Base-by-base conservation (phyloP, 2,888 invertebrate genomes). In the Adelognathus sp. region DNA sequence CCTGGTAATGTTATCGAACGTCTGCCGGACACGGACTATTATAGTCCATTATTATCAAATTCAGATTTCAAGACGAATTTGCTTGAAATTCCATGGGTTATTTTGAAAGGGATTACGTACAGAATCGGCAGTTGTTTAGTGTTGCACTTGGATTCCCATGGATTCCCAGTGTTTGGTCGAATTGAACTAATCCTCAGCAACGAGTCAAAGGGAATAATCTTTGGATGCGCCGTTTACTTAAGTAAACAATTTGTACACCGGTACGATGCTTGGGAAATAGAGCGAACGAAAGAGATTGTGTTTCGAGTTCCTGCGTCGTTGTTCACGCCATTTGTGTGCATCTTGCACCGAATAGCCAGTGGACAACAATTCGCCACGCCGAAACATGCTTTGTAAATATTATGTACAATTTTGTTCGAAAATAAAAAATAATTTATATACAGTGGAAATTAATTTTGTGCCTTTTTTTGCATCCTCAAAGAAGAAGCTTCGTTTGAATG, bases 321-420 rank as follows among this genome's bases (percentile, higher is more conserved):
- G 6, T 46, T 63, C 11, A 63, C 63, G 9, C 29, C 63, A 46
- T 63, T 63, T 24, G 29, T 24, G n/a, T 63, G 29, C n/a, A 63
- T 63, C 31, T 16, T 44, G 16, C 63, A 44, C 31, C 63, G 63
- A 16, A 44, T 63, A 7, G 63, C 29, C 27, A 46, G 44, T 29
- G 61, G 61, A 24, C 61, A 63, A 31, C 24, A 63, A 44, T 63
- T 63, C 18, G 63, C 16, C 1, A 63, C 46, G 44, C 16, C 29
- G 6, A 63, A 46, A 21, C 29, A 36, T 58, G 36, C 36, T 11
- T 11, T 58, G 11, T 36, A 36, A n/a, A n/a, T n/a, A n/a, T n/a
- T n/a, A n/a, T n/a, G n/a, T n/a, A n/a, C n/a, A n/a, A n/a, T n/a
- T n/a, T n/a, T n/a, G n/a, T n/a, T n/a, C n/a, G n/a, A n/a, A n/a